Evolutionary conservation across 2,888 invertebrate genomes (phyloP), one percentile per base, ranked within the genome.

Genomic region (Prosapia bicincta): DNA sequence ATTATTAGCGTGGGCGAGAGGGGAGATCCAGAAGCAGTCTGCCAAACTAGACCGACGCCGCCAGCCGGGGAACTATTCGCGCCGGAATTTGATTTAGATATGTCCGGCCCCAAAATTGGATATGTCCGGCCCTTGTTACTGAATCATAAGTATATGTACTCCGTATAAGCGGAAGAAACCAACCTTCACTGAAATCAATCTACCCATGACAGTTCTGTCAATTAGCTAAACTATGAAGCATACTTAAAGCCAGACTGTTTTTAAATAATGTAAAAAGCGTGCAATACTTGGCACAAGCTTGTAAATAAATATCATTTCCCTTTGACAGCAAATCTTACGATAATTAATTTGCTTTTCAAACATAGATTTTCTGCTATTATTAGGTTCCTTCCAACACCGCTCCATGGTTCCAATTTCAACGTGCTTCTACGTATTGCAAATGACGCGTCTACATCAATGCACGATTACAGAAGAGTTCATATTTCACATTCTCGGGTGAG

Each of bases 61-160:
- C 54, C 54, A 54, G 13, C 54, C 54, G 54, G 54, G 54, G 54
- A 54, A 20, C 54, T 54, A 54, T 54, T 54, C 54, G 15, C 54
- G 54, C 54, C 54, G 54, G 54, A 54, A 54, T 54, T 54, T 54
- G 54, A 54, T 54, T 54, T 54, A 54, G 54, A 54, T 54, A 54
- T 20, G 20, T 20, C 54, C 20, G n/a, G 54, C 54, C 20, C n/a
- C 20, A 54, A 54, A 54, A 20, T n/a, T 5, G 13, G 20, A 54
- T 20, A 54, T 13, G 3, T 20, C 3, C 20, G 54, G 1, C 6
- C 30, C 20, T n/a, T n/a, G n/a, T n/a, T n/a, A n/a, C n/a, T n/a
- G n/a, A n/a, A n/a, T n/a, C n/a, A n/a, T n/a, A n/a, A n/a, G n/a
- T n/a, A n/a, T n/a, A n/a, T n/a, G n/a, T n/a, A n/a, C n/a, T n/a